Evolutionary conservation across 2,797 vertebrate genomes (phyloP), one percentile per base, ranked within the genome.

Genomic region (Adrianichthys oophorus): DNA sequence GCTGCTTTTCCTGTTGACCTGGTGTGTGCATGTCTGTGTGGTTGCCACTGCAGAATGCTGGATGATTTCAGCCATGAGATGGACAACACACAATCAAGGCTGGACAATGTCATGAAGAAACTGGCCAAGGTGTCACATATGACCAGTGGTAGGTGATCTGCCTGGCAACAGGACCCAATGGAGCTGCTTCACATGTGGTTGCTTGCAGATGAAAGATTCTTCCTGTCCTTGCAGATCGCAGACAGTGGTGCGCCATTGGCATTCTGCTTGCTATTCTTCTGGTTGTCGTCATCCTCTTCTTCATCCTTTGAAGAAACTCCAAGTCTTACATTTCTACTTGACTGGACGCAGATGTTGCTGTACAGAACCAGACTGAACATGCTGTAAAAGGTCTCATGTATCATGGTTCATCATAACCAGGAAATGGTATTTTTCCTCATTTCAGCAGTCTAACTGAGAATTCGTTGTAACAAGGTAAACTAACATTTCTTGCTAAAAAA

Each of bases 51-150:
- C 79, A 99, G 98, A 65, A 98, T 98, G 96, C 71, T 99, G 86
- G 98, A 98, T 0, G 97, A 99, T 74, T 99, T 99, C 76, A 87
- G 93, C 29, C 96, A 98, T 0, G 97, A 99, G 67, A 56, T 99
- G 82, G 98, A 99, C 86, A 94, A 87, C 84, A 94, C 95, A 42
- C 97, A 99, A 17, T 97, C 97, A 0, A 92, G 95, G 72, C 88
- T 99, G 51, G 98, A 99, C 85, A 98, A 95, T 0, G 95, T 99
- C 65, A 97, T 99, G 94, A 99, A 98, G 92, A 99, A 99, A 76
- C 90, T 99, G 49, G 96, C 98, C 26, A 99, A 98, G 85, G 96
- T 98, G 45, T 99, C 98, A 62, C 97, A 98, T 89, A 99, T 99
- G 97, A 99, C 95, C 3, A 99, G 94, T 0, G 98, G 98, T 99